These are phyloP conservation scores for Tiliqua scincoides DNA, from an alignment of 2,113 vertebrate species.

Conservation along the genomic window DNA sequence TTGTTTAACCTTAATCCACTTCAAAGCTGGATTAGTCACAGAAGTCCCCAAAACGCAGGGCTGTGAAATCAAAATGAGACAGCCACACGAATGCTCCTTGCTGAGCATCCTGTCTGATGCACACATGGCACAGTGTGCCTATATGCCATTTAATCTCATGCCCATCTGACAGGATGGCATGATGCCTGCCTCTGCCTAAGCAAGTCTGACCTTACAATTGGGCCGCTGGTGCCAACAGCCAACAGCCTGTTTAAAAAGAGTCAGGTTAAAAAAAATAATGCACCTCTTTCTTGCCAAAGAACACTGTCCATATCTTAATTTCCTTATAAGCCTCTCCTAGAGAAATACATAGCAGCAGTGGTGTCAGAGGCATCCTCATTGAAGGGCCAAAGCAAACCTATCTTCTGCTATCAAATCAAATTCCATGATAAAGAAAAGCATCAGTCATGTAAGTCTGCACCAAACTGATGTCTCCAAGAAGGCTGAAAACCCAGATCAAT, in stretches of 20 bases:
- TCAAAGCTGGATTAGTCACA: conserved; percentile 41
- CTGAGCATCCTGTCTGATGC: conserved; percentile 56
- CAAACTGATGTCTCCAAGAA: background rate
- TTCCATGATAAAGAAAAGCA: background rate
- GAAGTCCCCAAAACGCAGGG: conserved; percentile 20
- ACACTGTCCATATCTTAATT: conserved; percentile 33
- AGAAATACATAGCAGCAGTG: background rate
- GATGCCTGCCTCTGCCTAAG: conserved; percentile 40
- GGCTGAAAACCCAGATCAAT: background rate
- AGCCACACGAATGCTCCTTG: conserved; percentile 51
- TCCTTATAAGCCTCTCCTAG: background rate
- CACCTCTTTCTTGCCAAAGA: background rate
- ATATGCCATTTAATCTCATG: conserved; percentile 13
- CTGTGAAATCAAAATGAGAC: conserved; percentile 56
- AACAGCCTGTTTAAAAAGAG: conserved; percentile 27
- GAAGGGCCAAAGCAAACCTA: background rate
- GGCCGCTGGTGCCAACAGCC: conserved; percentile 36
- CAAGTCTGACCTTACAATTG: conserved; percentile 58
- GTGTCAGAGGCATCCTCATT: background rate
- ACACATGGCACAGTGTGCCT: conserved; percentile 11
- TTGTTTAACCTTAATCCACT: conserved; percentile 34
- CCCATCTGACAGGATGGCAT: conserved; percentile 62
- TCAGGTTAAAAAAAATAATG: background rate
- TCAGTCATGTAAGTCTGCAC: background rate
- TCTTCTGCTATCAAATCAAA: background rate